Evolutionary conservation across 2,888 invertebrate species (phyloP).

Genomic region (Platerodrilus igneus): DNA sequence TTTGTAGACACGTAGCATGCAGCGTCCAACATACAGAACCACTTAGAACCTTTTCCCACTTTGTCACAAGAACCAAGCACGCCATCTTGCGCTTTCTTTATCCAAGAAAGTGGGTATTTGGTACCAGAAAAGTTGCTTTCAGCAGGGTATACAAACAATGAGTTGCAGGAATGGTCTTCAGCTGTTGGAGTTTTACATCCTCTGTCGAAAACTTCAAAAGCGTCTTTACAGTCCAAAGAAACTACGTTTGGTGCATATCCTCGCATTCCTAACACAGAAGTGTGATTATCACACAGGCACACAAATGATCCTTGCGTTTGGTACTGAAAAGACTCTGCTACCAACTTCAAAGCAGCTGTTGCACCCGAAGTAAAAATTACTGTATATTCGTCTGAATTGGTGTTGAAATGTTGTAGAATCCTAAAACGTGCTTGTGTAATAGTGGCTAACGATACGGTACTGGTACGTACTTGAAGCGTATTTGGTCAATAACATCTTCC

Average conservation of each 20-base stretch:
- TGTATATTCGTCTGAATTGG: slow-evolving; percentile 72
- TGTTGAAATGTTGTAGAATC: slow-evolving; percentile 80
- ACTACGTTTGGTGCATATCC: slow-evolving; percentile 60
- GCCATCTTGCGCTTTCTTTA: slow-evolving; percentile 60
- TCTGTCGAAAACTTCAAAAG: slow-evolving; percentile 43
- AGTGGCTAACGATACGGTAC: not conserved
- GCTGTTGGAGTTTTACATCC: slow-evolving; percentile 7
- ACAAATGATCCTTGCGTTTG: slow-evolving; percentile 60
- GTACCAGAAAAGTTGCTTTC: slow-evolving; percentile 93
- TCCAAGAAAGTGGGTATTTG: slow-evolving; percentile 79
- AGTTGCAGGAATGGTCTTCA: too few species aligned
- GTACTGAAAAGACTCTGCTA: slow-evolving; percentile 78
- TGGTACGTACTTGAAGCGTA: slow-evolving; percentile 62
- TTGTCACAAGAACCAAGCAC: slow-evolving; percentile 48
- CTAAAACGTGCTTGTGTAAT: slow-evolving; percentile 46
- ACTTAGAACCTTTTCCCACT: slow-evolving; percentile 42
- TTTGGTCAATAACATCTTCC: slow-evolving; percentile 80
- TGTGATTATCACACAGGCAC: slow-evolving; percentile 88
- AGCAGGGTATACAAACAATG: slow-evolving; percentile 81
- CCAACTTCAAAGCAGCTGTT: slow-evolving; percentile 78
- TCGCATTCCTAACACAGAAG: slow-evolving; percentile 91
- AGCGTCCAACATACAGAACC: slow-evolving; percentile 82
- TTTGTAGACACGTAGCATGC: slow-evolving; percentile 77
- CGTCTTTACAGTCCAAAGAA: slow-evolving; percentile 57
- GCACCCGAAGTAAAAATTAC: slow-evolving; percentile 93